phyloP scores from a whole-genome alignment of 2,888 invertebrate species.

The Sialis fuliginosa region DNA sequence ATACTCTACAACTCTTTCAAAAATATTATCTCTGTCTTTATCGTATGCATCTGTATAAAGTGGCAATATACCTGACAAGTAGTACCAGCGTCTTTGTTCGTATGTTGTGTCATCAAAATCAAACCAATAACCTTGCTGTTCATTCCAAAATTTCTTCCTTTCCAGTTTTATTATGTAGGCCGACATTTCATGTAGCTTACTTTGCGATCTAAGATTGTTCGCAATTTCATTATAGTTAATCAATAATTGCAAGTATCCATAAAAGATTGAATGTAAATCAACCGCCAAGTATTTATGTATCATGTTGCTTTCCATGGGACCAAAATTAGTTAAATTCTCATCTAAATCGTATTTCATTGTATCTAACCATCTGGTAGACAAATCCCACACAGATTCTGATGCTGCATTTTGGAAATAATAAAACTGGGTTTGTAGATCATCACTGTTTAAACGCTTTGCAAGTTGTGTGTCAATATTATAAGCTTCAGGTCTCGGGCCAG shows the following conservation, averaged over 20 bases:
- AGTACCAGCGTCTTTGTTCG: conserved; percentile 44
- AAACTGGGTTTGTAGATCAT: conserved; percentile 28
- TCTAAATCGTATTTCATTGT: conserved; percentile 20
- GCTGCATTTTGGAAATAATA: conserved; percentile 58
- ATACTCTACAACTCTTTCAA: conserved; percentile 33
- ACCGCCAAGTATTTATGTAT: conserved; percentile 38
- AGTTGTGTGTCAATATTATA: conserved; percentile 44
- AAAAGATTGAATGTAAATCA: conserved; percentile 64
- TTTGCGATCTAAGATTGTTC: conserved; percentile 27
- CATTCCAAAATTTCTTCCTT: conserved; percentile 59
- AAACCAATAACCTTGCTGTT: conserved; percentile 59
- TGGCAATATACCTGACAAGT: conserved; percentile 54
- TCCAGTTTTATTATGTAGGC: conserved; percentile 33
- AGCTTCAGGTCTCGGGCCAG: conserved; percentile 54
- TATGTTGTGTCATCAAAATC: conserved; percentile 50
- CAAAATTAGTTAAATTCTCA: conserved; percentile 34
- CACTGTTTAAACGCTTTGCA: conserved; percentile 24
- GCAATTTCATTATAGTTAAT: conserved; percentile 36
- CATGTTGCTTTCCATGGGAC: conserved; percentile 46
- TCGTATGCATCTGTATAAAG: conserved; percentile 49
- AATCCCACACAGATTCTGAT: conserved; percentile 73
- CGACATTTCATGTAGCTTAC: conserved; percentile 31
- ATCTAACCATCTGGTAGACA: conserved; percentile 68
- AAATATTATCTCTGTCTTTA: conserved; percentile 26
- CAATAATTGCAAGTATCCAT: conserved; percentile 40